A percentile compares a stretch with the other conserved stretches of the same genome.
Evolutionary conservation across 1,140 invertebrate genomes (phyloP).

Genomic region (Conus betulinus): DNA sequence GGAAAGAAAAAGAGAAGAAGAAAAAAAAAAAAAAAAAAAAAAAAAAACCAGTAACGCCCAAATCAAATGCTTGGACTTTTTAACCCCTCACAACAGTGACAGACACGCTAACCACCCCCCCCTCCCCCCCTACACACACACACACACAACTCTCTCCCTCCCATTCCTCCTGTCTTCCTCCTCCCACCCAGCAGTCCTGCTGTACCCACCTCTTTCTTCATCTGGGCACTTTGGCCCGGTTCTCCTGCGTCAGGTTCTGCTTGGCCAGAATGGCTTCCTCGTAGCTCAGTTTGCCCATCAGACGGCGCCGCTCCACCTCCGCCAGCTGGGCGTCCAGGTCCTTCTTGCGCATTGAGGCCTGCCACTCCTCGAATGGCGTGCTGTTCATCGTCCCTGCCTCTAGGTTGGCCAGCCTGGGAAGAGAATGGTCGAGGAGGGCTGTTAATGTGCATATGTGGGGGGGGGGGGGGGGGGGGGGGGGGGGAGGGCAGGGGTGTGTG

Average conservation of each 20-base stretch:
- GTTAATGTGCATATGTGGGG: too few species aligned
- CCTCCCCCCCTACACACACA: background rate
- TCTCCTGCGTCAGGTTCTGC: slow-evolving; percentile 69
- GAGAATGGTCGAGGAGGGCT: too few species aligned
- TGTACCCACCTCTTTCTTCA: slow-evolving; percentile 70
- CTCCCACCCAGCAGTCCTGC: background rate
- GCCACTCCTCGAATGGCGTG: slow-evolving; percentile 73
- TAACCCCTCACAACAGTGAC: too few species aligned
- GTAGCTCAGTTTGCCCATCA: slow-evolving; percentile 74
- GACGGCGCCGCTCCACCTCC: slow-evolving; percentile 68
- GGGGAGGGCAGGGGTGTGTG: too few species aligned
- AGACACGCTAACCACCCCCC: background rate
- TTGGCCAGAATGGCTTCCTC: slow-evolving; percentile 75
- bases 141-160: background rate
- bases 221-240: slow-evolving; percentile 69
- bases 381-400: slow-evolving; percentile 73
- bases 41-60: too few species aligned
- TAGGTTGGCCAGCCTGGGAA: slow-evolving; percentile 64
- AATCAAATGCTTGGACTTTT: too few species aligned
- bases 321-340: slow-evolving; percentile 70
- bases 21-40: too few species aligned
- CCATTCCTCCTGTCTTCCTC: background rate
- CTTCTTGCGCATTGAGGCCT: slow-evolving; percentile 69
- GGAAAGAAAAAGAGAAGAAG: too few species aligned
- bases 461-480: too few species aligned